Conservation (phyloP, 2,113 vertebrate genomes). For the Leucoraja erinaceus region DNA sequence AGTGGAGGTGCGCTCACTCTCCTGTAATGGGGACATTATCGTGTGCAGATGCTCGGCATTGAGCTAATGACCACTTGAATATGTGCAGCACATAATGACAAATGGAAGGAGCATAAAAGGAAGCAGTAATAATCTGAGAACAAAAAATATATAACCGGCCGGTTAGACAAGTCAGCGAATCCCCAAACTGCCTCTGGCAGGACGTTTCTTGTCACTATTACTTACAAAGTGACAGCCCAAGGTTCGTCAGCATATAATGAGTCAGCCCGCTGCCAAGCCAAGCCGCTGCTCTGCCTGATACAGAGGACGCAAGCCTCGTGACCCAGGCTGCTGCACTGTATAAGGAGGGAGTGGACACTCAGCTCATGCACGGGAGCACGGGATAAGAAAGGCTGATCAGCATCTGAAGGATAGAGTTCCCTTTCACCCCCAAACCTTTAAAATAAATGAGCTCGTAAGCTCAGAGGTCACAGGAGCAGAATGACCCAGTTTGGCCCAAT, state of each 20-base stretch:
- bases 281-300: neutral
- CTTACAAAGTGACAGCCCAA: neutral
- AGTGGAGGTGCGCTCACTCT: neutral
- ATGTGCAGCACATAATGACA: neutral
- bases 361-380: too few relatives aligned
- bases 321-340: neutral
- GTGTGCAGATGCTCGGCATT: neutral
- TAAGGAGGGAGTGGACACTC: too few relatives aligned
- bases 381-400: too few relatives aligned
- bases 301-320: neutral
- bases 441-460: too few relatives aligned
- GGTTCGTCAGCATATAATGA: neutral
- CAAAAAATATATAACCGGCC: neutral
- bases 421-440: too few relatives aligned
- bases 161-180: neutral
- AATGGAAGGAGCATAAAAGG: neutral
- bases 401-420: too few relatives aligned
- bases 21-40: neutral
- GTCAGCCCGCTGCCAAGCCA: neutral
- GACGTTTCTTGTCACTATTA: neutral
- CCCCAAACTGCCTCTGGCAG: neutral
- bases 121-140: neutral
- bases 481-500: too few relatives aligned
- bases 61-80: conserved; percentile 33
- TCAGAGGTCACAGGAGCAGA: too few relatives aligned